Conservation (phyloP, 2,888 invertebrate species). For the Troides helena region DNA sequence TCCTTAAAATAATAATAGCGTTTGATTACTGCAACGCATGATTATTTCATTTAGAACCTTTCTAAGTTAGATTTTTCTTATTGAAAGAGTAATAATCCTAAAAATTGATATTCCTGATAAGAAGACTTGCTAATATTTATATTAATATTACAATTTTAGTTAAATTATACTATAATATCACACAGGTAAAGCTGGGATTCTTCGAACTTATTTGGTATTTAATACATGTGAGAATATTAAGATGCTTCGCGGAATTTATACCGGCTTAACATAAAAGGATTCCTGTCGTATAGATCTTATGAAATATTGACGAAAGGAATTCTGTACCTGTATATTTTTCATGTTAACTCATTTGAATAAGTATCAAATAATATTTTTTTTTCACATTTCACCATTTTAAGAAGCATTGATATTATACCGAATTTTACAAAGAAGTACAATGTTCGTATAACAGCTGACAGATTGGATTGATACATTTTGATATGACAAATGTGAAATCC, state of each 20-base stretch:
- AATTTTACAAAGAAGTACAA: not conserved
- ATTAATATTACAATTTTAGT: not conserved
- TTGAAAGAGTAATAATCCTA: not conserved
- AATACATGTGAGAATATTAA: constrained; percentile 26
- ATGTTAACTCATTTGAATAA: not conserved
- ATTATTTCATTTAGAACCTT: no score
- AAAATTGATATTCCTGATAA: not conserved
- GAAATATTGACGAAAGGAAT: constrained; percentile 13
- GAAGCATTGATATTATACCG: not conserved
- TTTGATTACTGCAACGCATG: no score
- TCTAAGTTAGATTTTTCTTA: not conserved
- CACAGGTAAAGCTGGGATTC: not conserved
- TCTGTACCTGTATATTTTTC: not conserved
- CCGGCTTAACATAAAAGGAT: constrained; percentile 24
- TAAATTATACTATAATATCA: not conserved
- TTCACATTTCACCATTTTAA: no score
- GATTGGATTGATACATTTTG: not conserved
- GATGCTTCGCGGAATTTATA: constrained; percentile 22
- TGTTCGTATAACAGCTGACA: not conserved
- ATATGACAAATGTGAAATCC: not conserved
- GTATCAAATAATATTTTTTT: not conserved
- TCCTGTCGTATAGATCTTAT: constrained; percentile 13
- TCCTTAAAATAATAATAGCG: no score
- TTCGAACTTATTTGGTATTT: constrained; percentile 17
- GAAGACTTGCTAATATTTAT: not conserved